Conservation (phyloP, 2,113 vertebrate species). For the Trinectes maculatus region DNA sequence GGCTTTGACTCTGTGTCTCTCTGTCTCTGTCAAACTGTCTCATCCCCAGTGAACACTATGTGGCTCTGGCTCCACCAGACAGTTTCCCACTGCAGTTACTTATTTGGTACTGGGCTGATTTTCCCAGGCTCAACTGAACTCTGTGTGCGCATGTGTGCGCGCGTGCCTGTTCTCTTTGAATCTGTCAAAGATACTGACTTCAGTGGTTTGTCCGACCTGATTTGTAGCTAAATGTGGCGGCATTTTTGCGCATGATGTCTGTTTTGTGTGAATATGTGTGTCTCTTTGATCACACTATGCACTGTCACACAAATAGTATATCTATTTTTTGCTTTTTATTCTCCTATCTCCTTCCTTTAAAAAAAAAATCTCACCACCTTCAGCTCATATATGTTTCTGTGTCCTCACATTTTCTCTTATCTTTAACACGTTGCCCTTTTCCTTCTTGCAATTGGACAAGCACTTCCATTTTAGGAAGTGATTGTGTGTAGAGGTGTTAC, state of each 20-base stretch:
- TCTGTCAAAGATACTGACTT: conserved; percentile 55
- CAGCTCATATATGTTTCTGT: background rate
- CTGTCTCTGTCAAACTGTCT: conserved; percentile 52
- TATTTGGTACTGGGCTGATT: conserved; percentile 71
- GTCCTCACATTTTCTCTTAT: background rate
- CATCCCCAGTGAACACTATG: conserved; percentile 65
- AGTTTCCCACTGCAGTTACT: conserved; percentile 63
- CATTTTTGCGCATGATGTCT: conserved; percentile 35
- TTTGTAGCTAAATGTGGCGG: conserved; percentile 39
- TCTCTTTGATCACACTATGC: conserved; percentile 21
- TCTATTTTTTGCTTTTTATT: background rate
- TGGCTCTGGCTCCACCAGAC: conserved; percentile 56
- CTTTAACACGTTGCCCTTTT: conserved; percentile 19
- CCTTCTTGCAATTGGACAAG: background rate
- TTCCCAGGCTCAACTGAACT: conserved; percentile 75
- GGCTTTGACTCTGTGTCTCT: conserved; percentile 26
- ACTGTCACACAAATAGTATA: background rate
- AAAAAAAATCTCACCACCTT: background rate
- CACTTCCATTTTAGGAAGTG: conserved; percentile 19
- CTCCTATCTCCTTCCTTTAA: background rate
- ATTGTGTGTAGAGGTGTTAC: conserved; percentile 3
- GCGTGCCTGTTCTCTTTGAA: conserved; percentile 13
- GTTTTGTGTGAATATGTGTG: conserved; percentile 48
- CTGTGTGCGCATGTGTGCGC: conserved; percentile 18
- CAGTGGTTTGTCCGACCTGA: conserved; percentile 23